These are phyloP conservation scores for Diadophis punctatus DNA, from an alignment of 2,113 vertebrate genomes.

Conservation along the genomic window DNA sequence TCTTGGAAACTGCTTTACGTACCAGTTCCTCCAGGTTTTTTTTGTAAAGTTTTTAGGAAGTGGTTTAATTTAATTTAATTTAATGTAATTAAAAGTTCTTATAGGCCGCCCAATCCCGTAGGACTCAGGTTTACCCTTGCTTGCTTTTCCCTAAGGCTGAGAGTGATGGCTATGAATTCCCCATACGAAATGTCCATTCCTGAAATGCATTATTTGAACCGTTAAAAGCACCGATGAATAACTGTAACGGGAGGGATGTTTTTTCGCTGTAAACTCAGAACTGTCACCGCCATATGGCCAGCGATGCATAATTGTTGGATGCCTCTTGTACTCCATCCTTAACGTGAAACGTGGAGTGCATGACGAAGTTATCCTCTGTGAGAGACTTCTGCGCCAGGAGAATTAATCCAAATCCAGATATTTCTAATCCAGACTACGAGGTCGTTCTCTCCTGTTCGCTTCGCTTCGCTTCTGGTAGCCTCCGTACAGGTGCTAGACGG, in stretches of 20 bases:
- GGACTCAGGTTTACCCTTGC: neutral
- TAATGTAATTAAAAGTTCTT: too few relatives aligned
- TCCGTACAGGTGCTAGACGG: neutral
- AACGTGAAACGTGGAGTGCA: neutral
- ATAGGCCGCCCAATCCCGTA: too few relatives aligned
- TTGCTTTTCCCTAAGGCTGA: neutral
- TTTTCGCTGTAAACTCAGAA: too few relatives aligned
- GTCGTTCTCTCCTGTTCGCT: too few relatives aligned
- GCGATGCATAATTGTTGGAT: neutral
- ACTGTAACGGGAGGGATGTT: neutral
- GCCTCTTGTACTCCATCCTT: neutral
- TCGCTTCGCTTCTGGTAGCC: too few relatives aligned
- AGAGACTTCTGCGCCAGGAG: too few relatives aligned
- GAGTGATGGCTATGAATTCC: neutral
- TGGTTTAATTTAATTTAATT: too few relatives aligned
- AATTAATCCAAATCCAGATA: neutral
- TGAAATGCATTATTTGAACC: neutral
- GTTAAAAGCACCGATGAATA: neutral
- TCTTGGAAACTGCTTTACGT: neutral
- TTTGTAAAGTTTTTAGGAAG: neutral
- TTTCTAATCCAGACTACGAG: too few relatives aligned
- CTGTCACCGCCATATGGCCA: neutral
- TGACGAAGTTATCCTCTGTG: neutral
- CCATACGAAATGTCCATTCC: neutral
- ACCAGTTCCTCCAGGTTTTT: neutral